A percentile compares a stretch with the other conserved stretches of the same genome.
These are phyloP conservation scores for Drosophila histrio DNA, from an alignment of 2,888 invertebrate genomes.

Conservation along the genomic window DNA sequence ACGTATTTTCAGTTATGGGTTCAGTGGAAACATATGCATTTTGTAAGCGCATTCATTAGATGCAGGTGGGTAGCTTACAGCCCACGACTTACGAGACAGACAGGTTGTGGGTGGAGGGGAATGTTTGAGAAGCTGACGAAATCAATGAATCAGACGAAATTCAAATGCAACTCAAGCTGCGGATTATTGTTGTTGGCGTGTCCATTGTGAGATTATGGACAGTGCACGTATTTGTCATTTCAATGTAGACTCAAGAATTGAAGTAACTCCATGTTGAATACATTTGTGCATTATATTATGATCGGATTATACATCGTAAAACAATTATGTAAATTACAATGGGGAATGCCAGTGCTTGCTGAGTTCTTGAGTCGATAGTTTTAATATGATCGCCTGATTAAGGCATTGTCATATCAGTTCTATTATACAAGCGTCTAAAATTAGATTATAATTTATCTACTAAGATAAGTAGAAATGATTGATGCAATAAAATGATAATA, in stretches of 20 bases:
- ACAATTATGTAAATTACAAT: not conserved
- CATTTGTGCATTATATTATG: constrained; percentile 16
- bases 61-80: constrained; percentile 41
- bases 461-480: too few relatives aligned
- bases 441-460: not conserved
- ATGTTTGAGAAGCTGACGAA: constrained; percentile 40
- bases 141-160: constrained; percentile 49
- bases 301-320: constrained; percentile 7
- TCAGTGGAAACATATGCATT: constrained; percentile 28
- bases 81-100: constrained; percentile 11
- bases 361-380: not conserved
- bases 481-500: too few relatives aligned
- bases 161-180: constrained; percentile 17
- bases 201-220: constrained; percentile 14
- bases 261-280: constrained; percentile 14
- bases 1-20: constrained; percentile 32
- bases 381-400: not conserved
- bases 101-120: constrained; percentile 28
- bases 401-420: not conserved
- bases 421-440: not conserved
- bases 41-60: constrained; percentile 34
- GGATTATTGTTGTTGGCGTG: constrained; percentile 15
- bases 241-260: not conserved
- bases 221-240: constrained; percentile 6
- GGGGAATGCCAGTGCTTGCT: not conserved